phyloP scores from a whole-genome alignment of 2,113 vertebrate genomes.

The Nettapus auritus region DNA sequence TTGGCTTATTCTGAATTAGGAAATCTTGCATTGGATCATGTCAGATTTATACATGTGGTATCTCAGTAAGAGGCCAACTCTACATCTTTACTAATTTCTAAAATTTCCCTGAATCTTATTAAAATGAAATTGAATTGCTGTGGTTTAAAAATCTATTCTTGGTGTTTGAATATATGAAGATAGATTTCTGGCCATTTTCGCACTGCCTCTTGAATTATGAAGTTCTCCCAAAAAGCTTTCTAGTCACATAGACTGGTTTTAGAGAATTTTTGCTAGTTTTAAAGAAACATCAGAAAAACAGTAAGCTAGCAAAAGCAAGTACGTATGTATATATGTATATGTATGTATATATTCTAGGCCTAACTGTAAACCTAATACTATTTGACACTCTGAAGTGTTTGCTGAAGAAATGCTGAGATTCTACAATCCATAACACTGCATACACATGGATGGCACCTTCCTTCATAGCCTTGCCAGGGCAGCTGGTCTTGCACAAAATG shows the following conservation, averaged over 20 bases:
- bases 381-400: background rate
- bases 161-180: background rate
- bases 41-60: constrained; percentile 42
- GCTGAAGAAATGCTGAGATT: background rate
- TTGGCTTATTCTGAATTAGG: constrained; percentile 55
- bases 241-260: background rate
- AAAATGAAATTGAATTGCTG: background rate
- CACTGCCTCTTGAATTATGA: background rate
- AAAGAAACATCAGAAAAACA: background rate
- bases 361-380: background rate
- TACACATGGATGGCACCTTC: background rate
- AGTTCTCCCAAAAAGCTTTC: background rate
- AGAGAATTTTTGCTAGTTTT: background rate
- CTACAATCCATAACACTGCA: background rate
- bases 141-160: background rate
- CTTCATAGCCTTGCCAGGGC: background rate
- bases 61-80: constrained; percentile 3
- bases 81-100: background rate
- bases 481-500: constrained; percentile 39
- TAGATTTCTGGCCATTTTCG: background rate
- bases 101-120: background rate
- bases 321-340: no score
- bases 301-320: background rate
- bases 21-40: background rate
- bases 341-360: background rate